Evolutionary conservation across 2,888 invertebrate genomes (phyloP), one percentile per base, ranked within the genome.

Genomic region (Thelaira solivaga): DNA sequence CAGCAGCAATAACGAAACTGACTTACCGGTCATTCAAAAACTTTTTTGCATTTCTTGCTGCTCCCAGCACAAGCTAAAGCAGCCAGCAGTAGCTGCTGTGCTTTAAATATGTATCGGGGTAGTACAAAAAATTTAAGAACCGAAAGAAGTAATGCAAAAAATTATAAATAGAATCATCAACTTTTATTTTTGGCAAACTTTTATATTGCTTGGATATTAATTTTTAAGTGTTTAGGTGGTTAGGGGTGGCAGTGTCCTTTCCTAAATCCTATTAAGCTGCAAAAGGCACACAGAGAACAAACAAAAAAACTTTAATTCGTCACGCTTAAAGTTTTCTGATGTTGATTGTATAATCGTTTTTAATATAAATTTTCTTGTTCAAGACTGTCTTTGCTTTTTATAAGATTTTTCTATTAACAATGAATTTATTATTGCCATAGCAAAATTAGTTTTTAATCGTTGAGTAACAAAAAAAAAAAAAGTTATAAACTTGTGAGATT

Each of bases 211-310:
- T 59, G 62, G 68, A 77, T 73, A 77, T 77, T 77, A 73, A 77
- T 77, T 77, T 77, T 77, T 77, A 77, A 77, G 69, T 79, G 78
- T 79, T 79, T 75, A 75, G 78, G 74, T 79, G 78, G 78, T 75
- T 61, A 75, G 61, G 67, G 62, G 62, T 65, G 61, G 55, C 47
- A 34, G 59, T 75, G 22, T 47, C 29, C 16, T 13, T 24, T n/a
- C n/a, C 64, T 31, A 45, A 22, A 34, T 61, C 22, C 34, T 49
- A 22, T 18, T 45, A 53, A 55, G 39, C 29, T 43, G 8, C 39
- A 13, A 24, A 22, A 8, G 45, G 16, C 6, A 22, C 1, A 24
- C 13, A 1, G 4, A 7, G 18, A 43, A 45, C 6, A 34, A 13
- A 22, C 13, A 5, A 45, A 45, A 24, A 49, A 72, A 69, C 43